phyloP scores from a whole-genome alignment of 2,113 vertebrate species.

The Falcunculus frontatus region DNA sequence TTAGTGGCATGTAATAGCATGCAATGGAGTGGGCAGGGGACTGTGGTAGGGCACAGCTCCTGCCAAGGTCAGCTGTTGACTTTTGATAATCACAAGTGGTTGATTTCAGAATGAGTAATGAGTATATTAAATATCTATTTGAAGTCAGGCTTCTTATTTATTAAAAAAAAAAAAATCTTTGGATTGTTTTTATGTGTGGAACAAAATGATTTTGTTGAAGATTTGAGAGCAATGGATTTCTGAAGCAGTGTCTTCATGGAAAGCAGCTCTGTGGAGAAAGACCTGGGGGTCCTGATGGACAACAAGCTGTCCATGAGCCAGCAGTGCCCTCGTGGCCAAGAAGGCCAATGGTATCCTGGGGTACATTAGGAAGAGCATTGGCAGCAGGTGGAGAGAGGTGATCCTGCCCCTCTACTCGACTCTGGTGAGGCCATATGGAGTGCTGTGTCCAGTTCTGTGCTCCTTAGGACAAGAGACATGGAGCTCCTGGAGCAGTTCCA shows the following conservation, averaged over 20 bases:
- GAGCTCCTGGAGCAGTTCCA: rapidly evolving
- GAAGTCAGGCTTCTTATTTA: background rate
- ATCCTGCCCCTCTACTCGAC: background rate
- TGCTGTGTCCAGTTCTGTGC: background rate
- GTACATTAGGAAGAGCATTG: background rate
- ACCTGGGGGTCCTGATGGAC: rapidly evolving
- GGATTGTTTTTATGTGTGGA: rapidly evolving
- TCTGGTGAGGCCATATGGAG: background rate
- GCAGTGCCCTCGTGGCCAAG: background rate
- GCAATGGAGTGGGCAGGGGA: no score
- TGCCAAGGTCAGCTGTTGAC: background rate
- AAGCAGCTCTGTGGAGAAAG: background rate
- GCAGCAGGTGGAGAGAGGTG: background rate
- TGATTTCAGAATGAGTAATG: background rate
- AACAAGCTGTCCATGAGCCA: background rate
- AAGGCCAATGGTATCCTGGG: rapidly evolving
- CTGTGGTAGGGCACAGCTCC: background rate
- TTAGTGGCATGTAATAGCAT: background rate
- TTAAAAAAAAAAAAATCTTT: background rate
- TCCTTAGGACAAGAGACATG: background rate
- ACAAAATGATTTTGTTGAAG: background rate
- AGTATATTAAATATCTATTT: background rate
- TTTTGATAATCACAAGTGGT: background rate
- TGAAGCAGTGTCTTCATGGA: background rate
- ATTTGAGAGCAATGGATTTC: background rate